Evolutionary conservation across 2,888 invertebrate genomes (phyloP), one percentile per base, ranked within the genome.

Genomic region (Mamestra brassicae): DNA sequence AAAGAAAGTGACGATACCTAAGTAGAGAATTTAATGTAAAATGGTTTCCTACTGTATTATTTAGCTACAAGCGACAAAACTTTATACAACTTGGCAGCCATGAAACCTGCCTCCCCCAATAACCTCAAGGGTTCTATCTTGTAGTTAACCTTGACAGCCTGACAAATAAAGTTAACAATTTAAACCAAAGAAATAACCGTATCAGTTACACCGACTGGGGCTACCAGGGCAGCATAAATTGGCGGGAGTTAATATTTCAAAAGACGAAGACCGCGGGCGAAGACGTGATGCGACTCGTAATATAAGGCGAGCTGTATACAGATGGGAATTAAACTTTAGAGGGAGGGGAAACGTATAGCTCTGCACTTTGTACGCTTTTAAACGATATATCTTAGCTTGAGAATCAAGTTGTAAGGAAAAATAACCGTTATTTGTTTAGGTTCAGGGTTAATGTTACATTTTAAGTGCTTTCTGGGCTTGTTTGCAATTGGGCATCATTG

Each of bases 171-270:
- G 76, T 74, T 78, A 71, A 81, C 50, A 71, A 74, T 69, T 70
- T 77, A 66, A 82, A 77, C 69, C 67, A 69, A 78, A 80, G 77
- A 80, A 80, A 74, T 84, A 81, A 76, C 65, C 70, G 74, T 83
- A 86, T 87, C 85, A 75, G 81, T 85, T 83, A 78, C 80, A 67
- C 57, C 42, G 55, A 76, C 71, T 64, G 55, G 47, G 52, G 71
- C 26, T 83, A 85, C 83, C 75, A 82, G 82, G 84, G n/a, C 54
- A n/a, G 71, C 73, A 85, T 85, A 85, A 88, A 85, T 83, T 81
- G 81, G 74, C 38, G 62, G 50, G 84, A 82, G 87, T 87, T 88
- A 85, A 88, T 87, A 87, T 88, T 88, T 88, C 88, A 87, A 85
- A 85, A 88, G 84, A 81, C 76, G 78, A 76, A 81, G 78, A 83